These are phyloP conservation scores for Lontra canadensis DNA, from an alignment of 2,113 vertebrate species.

Conservation along the genomic window DNA sequence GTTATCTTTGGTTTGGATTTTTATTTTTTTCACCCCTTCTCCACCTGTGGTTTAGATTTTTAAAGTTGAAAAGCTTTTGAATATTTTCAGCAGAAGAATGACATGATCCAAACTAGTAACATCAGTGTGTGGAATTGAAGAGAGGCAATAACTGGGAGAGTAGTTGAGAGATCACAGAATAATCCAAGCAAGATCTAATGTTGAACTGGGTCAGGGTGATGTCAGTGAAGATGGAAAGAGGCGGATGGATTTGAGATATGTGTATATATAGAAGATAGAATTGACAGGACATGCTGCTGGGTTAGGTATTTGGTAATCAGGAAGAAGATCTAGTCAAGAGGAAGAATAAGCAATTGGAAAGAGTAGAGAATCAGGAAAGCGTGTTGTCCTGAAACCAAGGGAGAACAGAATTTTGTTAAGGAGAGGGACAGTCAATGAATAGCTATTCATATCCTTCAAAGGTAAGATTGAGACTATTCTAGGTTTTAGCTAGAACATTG, in stretches of 20 bases:
- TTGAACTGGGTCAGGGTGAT: neutral
- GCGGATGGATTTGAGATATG: neutral
- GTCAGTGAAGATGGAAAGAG: neutral
- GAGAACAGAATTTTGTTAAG: neutral
- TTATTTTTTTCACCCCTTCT: neutral
- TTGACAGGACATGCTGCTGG: neutral
- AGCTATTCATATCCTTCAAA: neutral
- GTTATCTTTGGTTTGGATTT: neutral
- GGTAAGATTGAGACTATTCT: neutral
- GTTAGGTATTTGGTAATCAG: slow-evolving; percentile 14
- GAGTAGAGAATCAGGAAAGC: slow-evolving; percentile 1
- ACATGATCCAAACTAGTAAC: neutral
- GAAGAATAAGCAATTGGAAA: neutral
- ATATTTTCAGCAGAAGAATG: neutral
- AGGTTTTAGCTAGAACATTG: neutral
- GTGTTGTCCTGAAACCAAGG: neutral
- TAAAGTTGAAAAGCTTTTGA: neutral
- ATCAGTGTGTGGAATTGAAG: neutral
- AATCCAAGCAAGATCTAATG: neutral
- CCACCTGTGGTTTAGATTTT: neutral
- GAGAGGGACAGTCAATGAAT: neutral
- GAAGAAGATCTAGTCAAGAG: neutral
- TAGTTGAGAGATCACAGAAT: neutral
- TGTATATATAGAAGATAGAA: neutral
- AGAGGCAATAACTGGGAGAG: neutral